A percentile compares a stretch with the other conserved stretches of the same genome.
Evolutionary conservation across 2,888 invertebrate genomes (phyloP).

Genomic region (Diachrysia chrysitis): DNA sequence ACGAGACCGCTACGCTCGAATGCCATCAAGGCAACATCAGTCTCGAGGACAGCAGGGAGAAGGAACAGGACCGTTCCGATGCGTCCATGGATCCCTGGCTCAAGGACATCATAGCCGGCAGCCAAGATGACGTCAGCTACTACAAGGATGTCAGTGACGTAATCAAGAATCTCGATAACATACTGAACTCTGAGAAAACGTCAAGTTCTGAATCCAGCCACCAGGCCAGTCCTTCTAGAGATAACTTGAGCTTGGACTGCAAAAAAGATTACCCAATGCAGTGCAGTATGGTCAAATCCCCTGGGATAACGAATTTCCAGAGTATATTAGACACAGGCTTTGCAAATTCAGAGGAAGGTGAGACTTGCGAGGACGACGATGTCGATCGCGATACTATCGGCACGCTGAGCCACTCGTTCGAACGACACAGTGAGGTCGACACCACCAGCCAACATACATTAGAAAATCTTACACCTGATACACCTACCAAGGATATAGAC

Average conservation of each 20-base stretch:
- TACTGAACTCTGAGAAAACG: slow-evolving; percentile 90
- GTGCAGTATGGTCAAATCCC: slow-evolving; percentile 84
- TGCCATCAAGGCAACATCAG: slow-evolving; percentile 81
- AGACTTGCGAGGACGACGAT: slow-evolving; percentile 75
- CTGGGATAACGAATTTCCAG: slow-evolving; percentile 85
- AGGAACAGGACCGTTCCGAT: slow-evolving; percentile 79
- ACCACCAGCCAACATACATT: slow-evolving; percentile 82
- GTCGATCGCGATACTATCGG: slow-evolving; percentile 81
- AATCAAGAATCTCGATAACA: slow-evolving; percentile 90
- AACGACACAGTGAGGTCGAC: slow-evolving; percentile 78
- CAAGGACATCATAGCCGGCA: slow-evolving; percentile 88
- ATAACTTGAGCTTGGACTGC: slow-evolving; percentile 84
- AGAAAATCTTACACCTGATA: slow-evolving; percentile 84
- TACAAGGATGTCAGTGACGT: slow-evolving; percentile 90
- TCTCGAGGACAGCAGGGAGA: slow-evolving; percentile 74
- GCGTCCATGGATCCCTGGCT: slow-evolving; percentile 90
- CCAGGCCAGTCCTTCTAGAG: slow-evolving; percentile 87
- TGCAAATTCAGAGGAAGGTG: slow-evolving; percentile 64
- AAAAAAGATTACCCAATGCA: slow-evolving; percentile 83
- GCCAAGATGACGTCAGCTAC: slow-evolving; percentile 90
- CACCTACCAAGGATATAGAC: slow-evolving; percentile 80
- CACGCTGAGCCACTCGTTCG: slow-evolving; percentile 84
- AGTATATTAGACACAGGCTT: slow-evolving; percentile 78
- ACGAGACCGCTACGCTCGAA: slow-evolving; percentile 79
- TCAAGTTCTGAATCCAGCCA: slow-evolving; percentile 90